Conservation (phyloP, 2,888 invertebrate genomes). For the Fragum whitleyi region DNA sequence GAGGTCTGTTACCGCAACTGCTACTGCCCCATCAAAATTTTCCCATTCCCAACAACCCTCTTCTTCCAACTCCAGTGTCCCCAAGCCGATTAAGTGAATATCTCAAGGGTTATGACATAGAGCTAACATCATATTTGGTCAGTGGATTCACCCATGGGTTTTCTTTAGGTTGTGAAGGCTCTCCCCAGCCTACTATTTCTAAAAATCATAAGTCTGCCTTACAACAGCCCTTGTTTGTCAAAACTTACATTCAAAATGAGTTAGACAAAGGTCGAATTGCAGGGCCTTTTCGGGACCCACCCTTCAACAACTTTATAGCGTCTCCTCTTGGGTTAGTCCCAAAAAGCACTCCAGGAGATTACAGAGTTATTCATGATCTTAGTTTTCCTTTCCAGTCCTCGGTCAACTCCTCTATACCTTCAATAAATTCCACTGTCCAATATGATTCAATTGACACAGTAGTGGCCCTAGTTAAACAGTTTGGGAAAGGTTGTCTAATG, state of each 20-base stretch:
- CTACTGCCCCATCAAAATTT: neutral
- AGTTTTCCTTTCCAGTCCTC: slow-evolving; percentile 30
- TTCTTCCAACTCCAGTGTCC: neutral
- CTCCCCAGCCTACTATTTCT: neutral
- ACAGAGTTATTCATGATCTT: slow-evolving; percentile 43
- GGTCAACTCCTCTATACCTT: slow-evolving; percentile 22
- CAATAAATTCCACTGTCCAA: slow-evolving; percentile 12
- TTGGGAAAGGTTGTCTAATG: slow-evolving; percentile 29
- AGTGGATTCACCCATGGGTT: slow-evolving; percentile 30
- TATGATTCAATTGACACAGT: slow-evolving; percentile 50
- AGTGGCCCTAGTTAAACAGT: slow-evolving; percentile 30
- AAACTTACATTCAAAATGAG: slow-evolving; percentile 10
- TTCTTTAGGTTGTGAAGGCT: neutral
- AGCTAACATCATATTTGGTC: slow-evolving; percentile 16
- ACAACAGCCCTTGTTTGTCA: neutral
- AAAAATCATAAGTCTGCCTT: slow-evolving; percentile 36
- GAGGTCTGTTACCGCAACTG: neutral
- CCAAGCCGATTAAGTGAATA: neutral
- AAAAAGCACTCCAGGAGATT: slow-evolving; percentile 18
- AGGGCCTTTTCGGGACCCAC: slow-evolving; percentile 8
- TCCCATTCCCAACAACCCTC: too few species aligned
- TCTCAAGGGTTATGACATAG: neutral
- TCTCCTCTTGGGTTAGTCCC: slow-evolving; percentile 49
- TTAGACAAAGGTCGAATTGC: slow-evolving; percentile 1
- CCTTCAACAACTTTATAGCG: slow-evolving; percentile 31